Base-by-base conservation (phyloP, 2,113 vertebrate species). In the Telmatochromis sp. region DNA sequence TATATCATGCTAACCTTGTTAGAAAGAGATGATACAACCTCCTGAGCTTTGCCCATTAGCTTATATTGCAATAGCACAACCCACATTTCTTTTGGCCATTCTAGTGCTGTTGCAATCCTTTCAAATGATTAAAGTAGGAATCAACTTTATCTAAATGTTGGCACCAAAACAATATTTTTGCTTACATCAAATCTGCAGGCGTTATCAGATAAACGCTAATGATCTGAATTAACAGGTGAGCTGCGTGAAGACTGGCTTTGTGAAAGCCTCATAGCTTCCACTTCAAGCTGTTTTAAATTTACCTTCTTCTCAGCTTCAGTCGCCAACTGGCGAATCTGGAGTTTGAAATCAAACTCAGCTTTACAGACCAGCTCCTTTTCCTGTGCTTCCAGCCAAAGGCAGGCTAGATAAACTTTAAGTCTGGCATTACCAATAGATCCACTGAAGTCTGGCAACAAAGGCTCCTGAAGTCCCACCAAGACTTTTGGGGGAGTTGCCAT, bases 141-240 rank as follows among this genome's bases (percentile, higher is more conserved):
- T 58, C 55, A 58, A 15, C 23, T 58, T 28, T 58, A 28, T 28
- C 13, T 58, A 58, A 58, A 58, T 58, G 23, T 58, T 58, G 23
- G 55, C 55, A 28, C 7, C 55, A 58, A 58, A 58, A 28, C 13
- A 28, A 58, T 28, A 1, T 58, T 28, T 28, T 28, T 15, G 13
- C 55, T 58, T 28, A 28, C 55, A 9, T 28, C 23, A 58, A 28
- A 28, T 58, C 23, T 58, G 13, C 23, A 58, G 13, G 55, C 13
- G 0, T 58, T 58, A 28, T 28, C 13, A 58, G 55, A 58, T 58
- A 58, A 58, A 58, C 7, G 0, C 21, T 0, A 55, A 55, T 0
- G 21, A 28, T 15, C 55, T 28, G 55, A 58, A 58, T 58, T 58
- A 58, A 15, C 7, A 57, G 55, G 55, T 57, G 23, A 57, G 54